Percentiles rank a stretch among this genome's conserved stretches.
Evolutionary conservation across 1,140 invertebrate genomes (phyloP).

Genomic region (Gyrodactylus bullatarudis): DNA sequence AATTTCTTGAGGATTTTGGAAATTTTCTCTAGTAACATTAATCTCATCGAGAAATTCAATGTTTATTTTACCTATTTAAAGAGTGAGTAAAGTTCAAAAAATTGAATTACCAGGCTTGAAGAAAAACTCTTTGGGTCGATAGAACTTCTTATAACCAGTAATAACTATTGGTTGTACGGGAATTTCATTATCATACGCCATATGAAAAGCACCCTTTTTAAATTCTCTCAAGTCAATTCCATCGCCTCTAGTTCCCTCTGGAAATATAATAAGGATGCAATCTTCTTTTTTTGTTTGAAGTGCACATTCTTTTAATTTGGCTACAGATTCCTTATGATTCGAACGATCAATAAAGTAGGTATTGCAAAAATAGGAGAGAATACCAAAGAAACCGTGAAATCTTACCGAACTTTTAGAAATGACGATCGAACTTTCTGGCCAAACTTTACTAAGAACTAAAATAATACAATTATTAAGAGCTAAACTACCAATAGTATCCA

Average conservation of each 20-base stretch:
- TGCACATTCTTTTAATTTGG: not conserved
- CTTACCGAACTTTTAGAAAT: not conserved
- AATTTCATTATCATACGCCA: not conserved
- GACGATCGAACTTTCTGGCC: not conserved
- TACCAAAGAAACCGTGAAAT: not conserved
- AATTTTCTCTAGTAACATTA: not conserved
- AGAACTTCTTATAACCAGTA: not conserved
- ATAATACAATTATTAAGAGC: not conserved
- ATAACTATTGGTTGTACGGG: not conserved
- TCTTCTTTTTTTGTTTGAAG: not conserved
- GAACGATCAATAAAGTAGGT: not conserved
- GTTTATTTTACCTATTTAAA: too few species aligned
- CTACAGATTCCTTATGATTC: not conserved
- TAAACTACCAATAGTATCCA: not conserved
- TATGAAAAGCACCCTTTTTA: not conserved
- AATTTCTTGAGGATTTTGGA: too few species aligned
- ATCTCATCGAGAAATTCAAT: not conserved
- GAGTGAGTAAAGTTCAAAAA: too few species aligned
- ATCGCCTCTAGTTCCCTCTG: not conserved
- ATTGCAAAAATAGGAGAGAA: not conserved
- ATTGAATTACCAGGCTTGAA: too few species aligned
- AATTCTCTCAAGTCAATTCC: not conserved
- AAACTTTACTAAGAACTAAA: not conserved
- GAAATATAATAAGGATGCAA: not conserved
- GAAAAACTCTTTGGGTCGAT: not conserved